A percentile compares a stretch with the other conserved stretches of the same genome.
Conservation (phyloP, 1,140 invertebrate species). For the Achatina immaculata region DNA sequence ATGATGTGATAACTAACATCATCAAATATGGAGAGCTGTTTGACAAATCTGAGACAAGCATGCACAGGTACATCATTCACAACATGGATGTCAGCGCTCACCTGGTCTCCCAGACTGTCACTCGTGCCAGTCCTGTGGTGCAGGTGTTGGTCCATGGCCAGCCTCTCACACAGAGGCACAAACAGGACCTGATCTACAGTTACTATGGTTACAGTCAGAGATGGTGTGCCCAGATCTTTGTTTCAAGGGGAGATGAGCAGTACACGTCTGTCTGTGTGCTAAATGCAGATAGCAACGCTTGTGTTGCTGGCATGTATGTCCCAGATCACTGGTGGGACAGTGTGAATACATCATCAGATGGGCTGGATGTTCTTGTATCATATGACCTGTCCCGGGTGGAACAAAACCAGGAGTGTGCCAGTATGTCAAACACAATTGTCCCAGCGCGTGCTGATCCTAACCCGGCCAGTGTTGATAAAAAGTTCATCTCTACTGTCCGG, state of each 20-base stretch:
- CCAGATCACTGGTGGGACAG: conserved; percentile 53
- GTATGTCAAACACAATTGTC: conserved; percentile 58
- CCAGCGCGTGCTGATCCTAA: conserved; percentile 47
- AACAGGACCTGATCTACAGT: conserved; percentile 39
- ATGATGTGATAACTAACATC: conserved; percentile 18
- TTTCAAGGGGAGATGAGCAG: conserved; percentile 46
- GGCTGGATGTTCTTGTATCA: conserved; percentile 40
- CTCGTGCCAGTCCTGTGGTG: conserved; percentile 47
- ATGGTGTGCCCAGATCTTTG: conserved; percentile 59
- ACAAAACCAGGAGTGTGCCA: conserved; percentile 59
- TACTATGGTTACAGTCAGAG: conserved; percentile 45
- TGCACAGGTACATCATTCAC: conserved; percentile 49
- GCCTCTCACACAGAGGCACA: conserved; percentile 37
- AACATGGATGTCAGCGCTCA: conserved; percentile 57
- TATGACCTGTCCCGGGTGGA: conserved; percentile 56
- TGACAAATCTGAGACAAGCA: conserved; percentile 36
- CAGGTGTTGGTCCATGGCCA: conserved; percentile 58
- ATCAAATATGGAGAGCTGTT: conserved; percentile 28
- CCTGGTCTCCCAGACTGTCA: conserved; percentile 47
- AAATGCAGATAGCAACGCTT: conserved; percentile 49
- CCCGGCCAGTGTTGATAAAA: conserved; percentile 42
- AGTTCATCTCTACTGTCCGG: conserved; percentile 47
- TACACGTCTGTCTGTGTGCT: conserved; percentile 58
- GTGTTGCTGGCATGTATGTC: conserved; percentile 52
- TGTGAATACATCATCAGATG: conserved; percentile 39